Evolutionary conservation across 2,888 invertebrate genomes (phyloP), one percentile per base, ranked within the genome.

Genomic region (Drosophila leonis): DNA sequence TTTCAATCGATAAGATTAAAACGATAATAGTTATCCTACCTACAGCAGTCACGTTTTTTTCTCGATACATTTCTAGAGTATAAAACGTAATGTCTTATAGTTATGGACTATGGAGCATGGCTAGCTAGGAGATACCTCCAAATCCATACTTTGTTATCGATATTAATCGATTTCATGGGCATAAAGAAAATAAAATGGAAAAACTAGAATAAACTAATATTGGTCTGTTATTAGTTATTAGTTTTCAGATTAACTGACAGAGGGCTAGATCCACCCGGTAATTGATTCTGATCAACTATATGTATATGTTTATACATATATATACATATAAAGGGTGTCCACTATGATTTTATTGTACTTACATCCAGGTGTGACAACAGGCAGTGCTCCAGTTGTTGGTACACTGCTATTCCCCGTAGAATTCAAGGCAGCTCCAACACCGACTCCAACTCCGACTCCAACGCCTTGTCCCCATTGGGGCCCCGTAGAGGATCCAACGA

Each of bases 401-500:
- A 87, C 86, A 59, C 70, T 83, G 65, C 78, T 85, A 72, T 80
- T 75, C 52, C 82, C 90, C 46, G 89, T 79, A 35, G 90, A 77
- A 31, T 85, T 80, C 29, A 85, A 49, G 56, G 85, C 89, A 44
- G 89, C 87, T 59, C 86, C 76, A 7, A 65, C 67, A 18, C 77
- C 78, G 94, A 29, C 67, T 20, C 75, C 78, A 94, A 29, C 67
- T 20, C 75, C 78, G 94, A 94, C 73, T 64, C 78, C 80, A 94
- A 94, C 89, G 44, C 83, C 84, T 69, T 92, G 92, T 3, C 88
- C 86, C 92, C 92, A 92, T 68, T 91, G 92, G 0, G 89, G 89
- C 0, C 90, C 92, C 20, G 75, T 72, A 6, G 84, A 62, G n/a
- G 83, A 63, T 12, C 75, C 78, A 4, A 78, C 65, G 9, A 65